phyloP scores from a whole-genome alignment of 2,888 invertebrate species.

The Melanotus villosus region DNA sequence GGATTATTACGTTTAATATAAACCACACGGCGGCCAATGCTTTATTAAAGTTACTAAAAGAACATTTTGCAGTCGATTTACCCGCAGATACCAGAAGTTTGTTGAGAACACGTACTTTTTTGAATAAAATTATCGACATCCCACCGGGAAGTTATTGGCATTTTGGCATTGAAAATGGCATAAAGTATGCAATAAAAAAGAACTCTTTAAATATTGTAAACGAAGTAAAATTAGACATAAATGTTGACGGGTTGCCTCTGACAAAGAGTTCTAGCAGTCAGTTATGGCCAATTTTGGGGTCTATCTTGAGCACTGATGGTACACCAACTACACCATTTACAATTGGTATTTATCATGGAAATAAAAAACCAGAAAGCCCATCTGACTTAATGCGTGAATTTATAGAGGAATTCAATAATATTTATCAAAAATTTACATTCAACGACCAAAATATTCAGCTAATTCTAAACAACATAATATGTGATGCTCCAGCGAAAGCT shows the following conservation, averaged over 20 bases:
- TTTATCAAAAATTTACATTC: neutral
- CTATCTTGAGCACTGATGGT: neutral
- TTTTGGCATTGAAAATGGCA: neutral
- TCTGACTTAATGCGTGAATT: neutral
- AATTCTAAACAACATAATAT: slow-evolving; percentile 1
- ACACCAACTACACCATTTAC: neutral
- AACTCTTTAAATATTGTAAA: neutral
- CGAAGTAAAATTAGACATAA: neutral
- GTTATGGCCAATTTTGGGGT: slow-evolving; percentile 4
- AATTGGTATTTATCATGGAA: neutral
- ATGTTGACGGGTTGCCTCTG: slow-evolving; percentile 9
- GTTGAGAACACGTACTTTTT: neutral
- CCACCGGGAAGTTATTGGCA: neutral
- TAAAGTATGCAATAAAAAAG: neutral
- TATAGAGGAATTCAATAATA: neutral
- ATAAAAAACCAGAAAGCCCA: neutral
- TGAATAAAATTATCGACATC: neutral
- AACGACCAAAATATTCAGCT: neutral
- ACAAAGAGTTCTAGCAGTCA: neutral
- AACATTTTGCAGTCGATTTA: neutral
- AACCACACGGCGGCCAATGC: neutral
- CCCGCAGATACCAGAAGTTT: neutral
- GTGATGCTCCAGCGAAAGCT: slow-evolving; percentile 5
- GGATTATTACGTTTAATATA: too few species aligned
- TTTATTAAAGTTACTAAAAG: neutral